Evolutionary conservation across 2,113 vertebrate species (phyloP).

Genomic region (Datnioides undecimradiatus): DNA sequence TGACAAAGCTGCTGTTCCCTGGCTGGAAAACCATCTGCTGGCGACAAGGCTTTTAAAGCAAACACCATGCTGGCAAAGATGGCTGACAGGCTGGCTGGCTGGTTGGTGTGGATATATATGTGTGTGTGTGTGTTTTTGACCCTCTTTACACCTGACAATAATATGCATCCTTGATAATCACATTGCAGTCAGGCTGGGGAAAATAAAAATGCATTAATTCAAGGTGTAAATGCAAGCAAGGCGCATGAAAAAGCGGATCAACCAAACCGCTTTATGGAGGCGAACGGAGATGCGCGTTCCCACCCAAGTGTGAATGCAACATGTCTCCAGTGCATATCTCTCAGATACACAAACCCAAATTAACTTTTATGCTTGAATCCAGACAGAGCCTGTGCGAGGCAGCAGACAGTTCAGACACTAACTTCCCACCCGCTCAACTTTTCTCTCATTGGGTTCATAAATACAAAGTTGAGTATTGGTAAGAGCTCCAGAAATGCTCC

Average conservation of each 20-base stretch:
- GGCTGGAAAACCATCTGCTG: constrained; percentile 73
- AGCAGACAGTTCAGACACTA: neutral
- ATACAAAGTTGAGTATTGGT: neutral
- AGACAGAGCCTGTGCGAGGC: neutral
- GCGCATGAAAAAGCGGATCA: neutral
- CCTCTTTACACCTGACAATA: constrained; percentile 15
- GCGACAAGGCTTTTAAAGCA: constrained; percentile 71
- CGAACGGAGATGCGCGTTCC: constrained; percentile 13
- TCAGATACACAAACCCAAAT: constrained; percentile 37
- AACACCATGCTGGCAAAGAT: constrained; percentile 60
- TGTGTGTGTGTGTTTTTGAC: constrained; percentile 1
- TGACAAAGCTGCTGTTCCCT: constrained; percentile 69
- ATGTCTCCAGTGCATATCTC: constrained; percentile 9
- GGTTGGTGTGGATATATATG: constrained; percentile 7
- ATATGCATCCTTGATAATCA: constrained; percentile 1
- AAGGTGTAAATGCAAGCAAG: constrained; percentile 12
- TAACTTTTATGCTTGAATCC: neutral
- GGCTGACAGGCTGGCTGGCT: constrained; percentile 14
- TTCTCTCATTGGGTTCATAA: neutral
- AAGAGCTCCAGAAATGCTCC: neutral
- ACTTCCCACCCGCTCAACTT: neutral
- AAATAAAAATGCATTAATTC: constrained; percentile 37
- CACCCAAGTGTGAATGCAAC: constrained; percentile 12
- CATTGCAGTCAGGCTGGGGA: neutral
- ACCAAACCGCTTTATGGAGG: neutral